Evolutionary conservation across 2,113 vertebrate genomes (phyloP), one percentile per base, ranked within the genome.

Genomic region (Tragelaphus buxtoni): DNA sequence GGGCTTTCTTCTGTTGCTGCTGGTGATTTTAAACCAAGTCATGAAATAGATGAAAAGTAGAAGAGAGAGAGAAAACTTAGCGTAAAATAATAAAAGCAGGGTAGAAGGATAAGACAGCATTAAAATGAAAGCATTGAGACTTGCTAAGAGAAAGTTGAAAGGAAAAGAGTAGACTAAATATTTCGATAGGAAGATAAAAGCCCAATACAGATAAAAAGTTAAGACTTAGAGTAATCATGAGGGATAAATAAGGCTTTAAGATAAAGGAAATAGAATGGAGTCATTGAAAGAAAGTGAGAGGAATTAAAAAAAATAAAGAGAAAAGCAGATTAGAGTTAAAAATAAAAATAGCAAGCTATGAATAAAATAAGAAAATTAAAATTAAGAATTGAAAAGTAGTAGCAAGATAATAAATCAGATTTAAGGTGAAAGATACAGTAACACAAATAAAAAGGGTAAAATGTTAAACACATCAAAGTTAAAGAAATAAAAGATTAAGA

Each of bases 391-490:
- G 63, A 79, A 84, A 89, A 84, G 9, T 60, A 91, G 82, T 32
- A 26, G 69, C 30, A 87, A 87, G 51, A 39, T 86, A 94, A 92
- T 90, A 93, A 88, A 85, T 51, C 83, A 85, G 9, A 88, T 85
- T 85, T 79, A 96, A 92, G 92, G 65, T 80, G 65, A 93, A 94
- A 85, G 55, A 87, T 39, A 91, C 51, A 97, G 76, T 72, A 35
- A 69, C 84, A 76, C 56, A 93, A 95, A 93, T 24, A 88, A 97
- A 83, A 47, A 94, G 97, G 39, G 56, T 74, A 72, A 95, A 79
- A 97, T 82, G 63, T 96, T 89, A 96, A 96, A 83, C 22, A 89
- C 86, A 97, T 96, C 94, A 95, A 95, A 96, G 93, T 94, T 45
- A 88, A 94, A 97, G 87, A 93, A 69, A 96, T 9, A 91, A 96